Percentiles rank a stretch among this genome's conserved stretches.
These are phyloP conservation scores for Agonopterix alstromeriana DNA, from an alignment of 2,888 invertebrate genomes.

Conservation along the genomic window DNA sequence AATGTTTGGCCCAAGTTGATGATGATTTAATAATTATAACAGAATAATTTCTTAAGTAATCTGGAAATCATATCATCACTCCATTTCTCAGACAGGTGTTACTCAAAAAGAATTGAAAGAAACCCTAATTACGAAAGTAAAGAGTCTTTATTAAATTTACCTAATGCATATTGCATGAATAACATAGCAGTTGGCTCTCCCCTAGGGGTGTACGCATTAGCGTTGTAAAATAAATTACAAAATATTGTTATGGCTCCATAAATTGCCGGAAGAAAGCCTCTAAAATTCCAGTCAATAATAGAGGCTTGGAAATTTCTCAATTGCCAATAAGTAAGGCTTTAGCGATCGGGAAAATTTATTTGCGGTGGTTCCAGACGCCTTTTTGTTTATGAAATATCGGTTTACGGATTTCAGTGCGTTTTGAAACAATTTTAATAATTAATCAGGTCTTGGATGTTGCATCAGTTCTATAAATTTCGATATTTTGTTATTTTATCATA, in stretches of 20 bases:
- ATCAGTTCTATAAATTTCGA: too few relatives aligned
- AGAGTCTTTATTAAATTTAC: slow-evolving; percentile 12
- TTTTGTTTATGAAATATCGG: background rate
- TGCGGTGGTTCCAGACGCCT: background rate
- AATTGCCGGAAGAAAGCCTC: slow-evolving; percentile 10
- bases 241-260: slow-evolving; percentile 17
- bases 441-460: too few relatives aligned
- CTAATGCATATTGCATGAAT: slow-evolving; percentile 17
- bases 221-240: slow-evolving; percentile 14
- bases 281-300: slow-evolving; percentile 7
- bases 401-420: background rate
- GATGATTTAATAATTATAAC: too few relatives aligned
- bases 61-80: too few relatives aligned
- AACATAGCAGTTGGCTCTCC: background rate
- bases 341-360: slow-evolving; percentile 8
- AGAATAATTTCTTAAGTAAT: too few relatives aligned
- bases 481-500: too few relatives aligned
- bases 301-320: slow-evolving; percentile 11
- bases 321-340: slow-evolving; percentile 14
- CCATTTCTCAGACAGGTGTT: background rate
- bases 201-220: slow-evolving; percentile 4
- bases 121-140: slow-evolving; percentile 6
- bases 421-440: too few relatives aligned
- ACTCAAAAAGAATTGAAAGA: background rate
- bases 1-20: too few relatives aligned